Evolutionary conservation across 2,888 invertebrate genomes (phyloP).

Genomic region (Aproaerema taeniolella): DNA sequence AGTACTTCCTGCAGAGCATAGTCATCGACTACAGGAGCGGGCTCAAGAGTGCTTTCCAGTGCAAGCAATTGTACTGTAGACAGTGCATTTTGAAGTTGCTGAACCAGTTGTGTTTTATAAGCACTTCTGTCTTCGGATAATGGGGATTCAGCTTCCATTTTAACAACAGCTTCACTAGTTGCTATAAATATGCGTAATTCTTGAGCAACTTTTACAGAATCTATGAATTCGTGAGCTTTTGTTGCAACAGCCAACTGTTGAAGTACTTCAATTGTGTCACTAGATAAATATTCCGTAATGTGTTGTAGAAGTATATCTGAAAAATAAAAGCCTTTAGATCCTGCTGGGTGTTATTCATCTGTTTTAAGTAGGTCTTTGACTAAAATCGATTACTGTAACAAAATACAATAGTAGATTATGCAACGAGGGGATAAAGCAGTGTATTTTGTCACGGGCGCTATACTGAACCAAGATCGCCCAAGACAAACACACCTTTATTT

Average conservation of each 20-base stretch:
- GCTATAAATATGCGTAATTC: not conserved
- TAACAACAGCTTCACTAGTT: not conserved
- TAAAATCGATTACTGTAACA: no score
- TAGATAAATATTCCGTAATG: constrained; percentile 1
- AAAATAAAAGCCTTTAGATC: no score
- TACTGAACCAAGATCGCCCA: no score
- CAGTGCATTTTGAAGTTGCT: not conserved
- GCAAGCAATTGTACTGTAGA: not conserved
- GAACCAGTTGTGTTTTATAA: not conserved
- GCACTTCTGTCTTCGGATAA: not conserved
- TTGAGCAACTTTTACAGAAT: not conserved
- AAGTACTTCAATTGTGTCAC: not conserved
- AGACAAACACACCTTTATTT: no score
- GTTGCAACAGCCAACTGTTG: not conserved
- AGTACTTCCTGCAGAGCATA: not conserved
- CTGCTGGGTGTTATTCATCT: no score
- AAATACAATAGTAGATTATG: no score
- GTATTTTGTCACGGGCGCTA: no score
- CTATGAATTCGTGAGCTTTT: not conserved
- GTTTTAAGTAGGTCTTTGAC: no score
- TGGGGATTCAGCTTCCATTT: not conserved
- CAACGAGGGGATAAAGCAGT: no score
- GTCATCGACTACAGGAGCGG: not conserved
- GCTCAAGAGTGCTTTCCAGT: not conserved
- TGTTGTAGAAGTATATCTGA: not conserved